These are phyloP conservation scores for Frankliniella intonsa DNA, from an alignment of 2,888 invertebrate species.

Conservation along the genomic window DNA sequence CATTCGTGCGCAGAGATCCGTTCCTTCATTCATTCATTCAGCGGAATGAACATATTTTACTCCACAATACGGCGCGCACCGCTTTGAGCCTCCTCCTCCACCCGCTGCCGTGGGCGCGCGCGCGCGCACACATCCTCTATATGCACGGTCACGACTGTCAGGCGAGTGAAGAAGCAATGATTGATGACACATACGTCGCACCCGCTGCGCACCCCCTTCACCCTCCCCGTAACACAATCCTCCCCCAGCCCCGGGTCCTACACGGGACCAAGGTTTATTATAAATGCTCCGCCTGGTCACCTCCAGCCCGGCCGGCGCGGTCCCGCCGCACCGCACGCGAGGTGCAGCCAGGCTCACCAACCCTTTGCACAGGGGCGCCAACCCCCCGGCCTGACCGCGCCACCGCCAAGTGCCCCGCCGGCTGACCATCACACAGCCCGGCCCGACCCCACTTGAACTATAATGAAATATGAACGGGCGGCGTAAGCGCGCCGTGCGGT, in stretches of 20 bases:
- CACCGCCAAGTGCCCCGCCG: not conserved
- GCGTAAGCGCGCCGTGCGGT: not conserved
- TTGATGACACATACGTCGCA: not conserved
- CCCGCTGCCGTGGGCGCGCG: too few relatives aligned
- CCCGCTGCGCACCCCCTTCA: not conserved
- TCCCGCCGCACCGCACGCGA: not conserved
- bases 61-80: too few relatives aligned
- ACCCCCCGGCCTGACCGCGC: too few relatives aligned
- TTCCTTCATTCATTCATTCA: not conserved
- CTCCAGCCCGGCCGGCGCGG: not conserved
- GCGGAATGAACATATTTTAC: too few relatives aligned
- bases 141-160: slow-evolving; percentile 26
- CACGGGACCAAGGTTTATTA: not conserved
- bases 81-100: too few relatives aligned
- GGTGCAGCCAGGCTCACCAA: not conserved
- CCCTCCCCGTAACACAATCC: slow-evolving; percentile 10
- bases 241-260: slow-evolving; percentile 29
- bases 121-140: not conserved
- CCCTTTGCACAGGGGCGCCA: not conserved
- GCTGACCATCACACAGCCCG: not conserved
- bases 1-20: not conserved
- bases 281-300: not conserved
- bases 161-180: slow-evolving; percentile 17
- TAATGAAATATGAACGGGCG: too few relatives aligned
- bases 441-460: too few relatives aligned